phyloP scores from a whole-genome alignment of 2,113 vertebrate species.

The Percopsis transmontana region DNA sequence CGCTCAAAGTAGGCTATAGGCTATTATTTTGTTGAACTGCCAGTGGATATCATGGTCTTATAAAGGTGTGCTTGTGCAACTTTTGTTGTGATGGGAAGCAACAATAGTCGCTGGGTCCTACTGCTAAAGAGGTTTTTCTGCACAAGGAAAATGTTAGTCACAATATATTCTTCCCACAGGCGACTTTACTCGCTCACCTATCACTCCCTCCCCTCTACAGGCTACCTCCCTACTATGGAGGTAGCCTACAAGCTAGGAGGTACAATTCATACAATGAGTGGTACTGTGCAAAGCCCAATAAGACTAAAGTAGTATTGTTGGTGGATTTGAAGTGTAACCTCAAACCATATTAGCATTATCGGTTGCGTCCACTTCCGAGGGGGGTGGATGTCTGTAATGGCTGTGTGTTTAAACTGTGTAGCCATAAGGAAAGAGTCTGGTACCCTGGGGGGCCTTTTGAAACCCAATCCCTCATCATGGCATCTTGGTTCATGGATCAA shows the following conservation, averaged over 20 bases:
- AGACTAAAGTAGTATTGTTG: constrained; percentile 78
- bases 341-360: constrained; percentile 70
- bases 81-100: constrained; percentile 7
- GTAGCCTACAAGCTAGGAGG: constrained; percentile 40
- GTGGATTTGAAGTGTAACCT: constrained; percentile 72
- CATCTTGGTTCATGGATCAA: constrained; percentile 76
- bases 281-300: constrained; percentile 68
- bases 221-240: constrained; percentile 34
- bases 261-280: constrained; percentile 70
- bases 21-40: constrained; percentile 58
- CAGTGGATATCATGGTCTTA: constrained; percentile 37
- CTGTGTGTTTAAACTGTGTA: constrained; percentile 62
- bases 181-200: no score
- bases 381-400: constrained; percentile 72
- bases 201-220: constrained; percentile 24
- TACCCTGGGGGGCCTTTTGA: constrained; percentile 63
- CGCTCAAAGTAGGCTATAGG: constrained; percentile 54
- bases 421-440: constrained; percentile 56
- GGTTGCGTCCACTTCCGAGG: constrained; percentile 75
- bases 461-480: constrained; percentile 74
- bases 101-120: constrained; percentile 74
- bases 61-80: constrained; percentile 66
- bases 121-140: constrained; percentile 48
- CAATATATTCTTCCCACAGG: constrained; percentile 13
- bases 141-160: constrained; percentile 22